Evolutionary conservation across 1,140 invertebrate species (phyloP).

Genomic region (Halictus rubicundus): DNA sequence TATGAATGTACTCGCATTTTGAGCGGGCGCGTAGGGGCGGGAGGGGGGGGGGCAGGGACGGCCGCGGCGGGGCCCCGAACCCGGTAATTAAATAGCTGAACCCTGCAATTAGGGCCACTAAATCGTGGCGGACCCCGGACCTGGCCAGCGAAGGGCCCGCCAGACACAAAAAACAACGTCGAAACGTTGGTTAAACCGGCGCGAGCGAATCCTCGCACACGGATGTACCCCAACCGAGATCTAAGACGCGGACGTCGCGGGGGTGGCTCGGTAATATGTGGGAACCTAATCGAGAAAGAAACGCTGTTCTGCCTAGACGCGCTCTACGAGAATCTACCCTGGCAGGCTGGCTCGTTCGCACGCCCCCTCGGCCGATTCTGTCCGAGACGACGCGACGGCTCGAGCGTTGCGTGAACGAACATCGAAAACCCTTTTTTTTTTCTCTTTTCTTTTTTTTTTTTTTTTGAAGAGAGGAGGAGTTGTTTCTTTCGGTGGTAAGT

Average conservation of each 20-base stretch:
- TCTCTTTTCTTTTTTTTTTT: no score
- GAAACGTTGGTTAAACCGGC: constrained; percentile 72
- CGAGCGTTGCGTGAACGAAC: neutral
- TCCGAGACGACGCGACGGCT: neutral
- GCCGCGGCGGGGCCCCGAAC: constrained; percentile 73
- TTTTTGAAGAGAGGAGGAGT: no score
- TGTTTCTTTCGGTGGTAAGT: no score
- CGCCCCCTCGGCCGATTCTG: neutral
- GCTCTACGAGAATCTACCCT: constrained; percentile 19
- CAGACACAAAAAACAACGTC: constrained; percentile 81
- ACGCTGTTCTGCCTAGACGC: constrained; percentile 42
- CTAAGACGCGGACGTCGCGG: constrained; percentile 67
- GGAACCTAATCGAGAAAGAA: constrained; percentile 71
- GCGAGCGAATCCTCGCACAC: constrained; percentile 60
- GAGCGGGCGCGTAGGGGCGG: constrained; percentile 59
- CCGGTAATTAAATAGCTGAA: constrained; percentile 82
- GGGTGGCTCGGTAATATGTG: constrained; percentile 79
- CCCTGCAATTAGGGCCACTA: constrained; percentile 82
- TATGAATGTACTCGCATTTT: constrained; percentile 75
- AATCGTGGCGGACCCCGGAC: constrained; percentile 79
- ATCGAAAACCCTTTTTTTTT: no score
- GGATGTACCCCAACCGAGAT: constrained; percentile 37
- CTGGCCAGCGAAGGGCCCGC: constrained; percentile 77
- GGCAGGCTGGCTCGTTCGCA: constrained; percentile 2
- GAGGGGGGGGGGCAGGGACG: constrained; percentile 49